phyloP scores from a whole-genome alignment of 2,888 invertebrate genomes.

The Phengaris alcon region DNA sequence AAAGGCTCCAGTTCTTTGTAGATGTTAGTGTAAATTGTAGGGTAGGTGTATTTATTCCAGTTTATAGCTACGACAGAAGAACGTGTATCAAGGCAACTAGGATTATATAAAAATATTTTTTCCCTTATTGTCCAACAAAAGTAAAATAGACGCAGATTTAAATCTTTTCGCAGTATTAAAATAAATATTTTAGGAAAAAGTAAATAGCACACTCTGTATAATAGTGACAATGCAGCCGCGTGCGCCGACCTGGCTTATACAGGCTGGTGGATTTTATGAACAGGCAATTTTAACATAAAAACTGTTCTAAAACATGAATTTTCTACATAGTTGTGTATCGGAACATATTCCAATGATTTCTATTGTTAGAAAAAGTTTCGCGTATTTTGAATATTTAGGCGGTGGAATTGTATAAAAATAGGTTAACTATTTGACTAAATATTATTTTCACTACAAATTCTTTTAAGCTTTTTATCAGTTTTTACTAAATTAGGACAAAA shows the following conservation, averaged over 20 bases:
- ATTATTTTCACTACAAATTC: not conserved
- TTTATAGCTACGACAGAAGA: no score
- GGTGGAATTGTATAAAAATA: not conserved
- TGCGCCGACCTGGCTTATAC: conserved; percentile 29
- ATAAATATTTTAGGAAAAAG: not conserved
- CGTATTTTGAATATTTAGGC: not conserved
- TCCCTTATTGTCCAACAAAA: no score
- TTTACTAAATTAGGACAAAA: no score
- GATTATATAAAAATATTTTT: no score
- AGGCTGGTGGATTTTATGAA: conserved; percentile 27
- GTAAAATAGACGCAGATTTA: no score
- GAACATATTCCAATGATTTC: conserved; percentile 15
- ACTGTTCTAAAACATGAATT: conserved; percentile 18
- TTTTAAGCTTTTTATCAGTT: not conserved
- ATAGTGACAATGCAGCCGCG: conserved; percentile 24
- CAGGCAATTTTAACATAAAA: conserved; percentile 18
- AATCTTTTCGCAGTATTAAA: not conserved
- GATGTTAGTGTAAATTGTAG: no score
- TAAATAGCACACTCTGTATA: conserved; percentile 15
- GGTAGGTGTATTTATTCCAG: no score
- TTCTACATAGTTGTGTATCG: conserved; percentile 5
- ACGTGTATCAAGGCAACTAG: no score
- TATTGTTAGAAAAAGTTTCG: conserved; percentile 1
- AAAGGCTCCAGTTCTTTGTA: no score
- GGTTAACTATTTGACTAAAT: not conserved